Evolutionary conservation across 2,888 invertebrate genomes (phyloP), one percentile per base, ranked within the genome.

Genomic region (Diarsia rubi): DNA sequence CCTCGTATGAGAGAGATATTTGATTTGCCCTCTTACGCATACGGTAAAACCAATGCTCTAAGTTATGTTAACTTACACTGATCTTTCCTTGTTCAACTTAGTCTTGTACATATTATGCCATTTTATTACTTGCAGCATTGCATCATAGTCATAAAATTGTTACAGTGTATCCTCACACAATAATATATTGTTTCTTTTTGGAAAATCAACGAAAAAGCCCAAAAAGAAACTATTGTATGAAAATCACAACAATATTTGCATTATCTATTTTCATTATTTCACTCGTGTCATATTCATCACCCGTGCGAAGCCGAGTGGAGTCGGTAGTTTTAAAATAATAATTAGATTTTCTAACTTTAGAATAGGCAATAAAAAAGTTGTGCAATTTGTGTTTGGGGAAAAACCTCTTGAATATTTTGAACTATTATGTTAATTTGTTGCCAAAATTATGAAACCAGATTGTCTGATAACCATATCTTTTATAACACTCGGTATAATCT

Each of bases 41-140:
- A 49, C 31, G 84, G 79, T 79, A 73, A 83, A 83, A 54, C 80
- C 80, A 52, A 49, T 14, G 31, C 37, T 21, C 16, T 47, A 47
- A 62, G 24, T 70, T 82, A 52, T 14, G 16, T 44, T 70, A 59
- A 21, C 14, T 27, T 19, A 52, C 5, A 21, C 4, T 27, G 31
- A 16, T 59, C 57, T 79, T 83, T 73, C 80, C 73, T 83, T 64
- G 27, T 60, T 42, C 14, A 19, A 24, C 66, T 54, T 19, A 70
- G 16, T 44, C 42, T 60, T 31, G 9, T 37, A 70, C 37, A n/a
- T n/a, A n/a, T 69, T 47, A 42, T 4, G 12, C 44, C 0, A 49
- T 62, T 57, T 63, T 45, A 42, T 47, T 42, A 16, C 42, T 63
- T 12, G 16, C 71, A 44, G 44, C 31, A 42, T 70, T 21, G 62